Base-by-base conservation (phyloP, 2,113 vertebrate genomes). In the Pachypanchax playfairii region DNA sequence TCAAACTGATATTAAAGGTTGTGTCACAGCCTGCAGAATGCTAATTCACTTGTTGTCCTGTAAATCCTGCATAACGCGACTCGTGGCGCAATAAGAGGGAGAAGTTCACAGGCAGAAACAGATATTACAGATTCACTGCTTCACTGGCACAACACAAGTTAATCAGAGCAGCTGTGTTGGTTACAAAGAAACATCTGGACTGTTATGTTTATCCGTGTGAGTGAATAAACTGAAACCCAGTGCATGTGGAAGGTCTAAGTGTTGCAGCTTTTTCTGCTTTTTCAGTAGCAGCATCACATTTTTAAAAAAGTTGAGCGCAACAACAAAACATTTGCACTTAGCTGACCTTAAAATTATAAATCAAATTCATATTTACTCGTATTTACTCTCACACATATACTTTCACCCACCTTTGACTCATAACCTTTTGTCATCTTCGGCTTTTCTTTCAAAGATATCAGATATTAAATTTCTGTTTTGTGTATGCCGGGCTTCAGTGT, bases 61-160 rank as follows among this genome's bases (percentile, higher is more conserved):
- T 41, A 13, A 51, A 46, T 74, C 28, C 35, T 65, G 53, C 51
- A 49, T 79, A 62, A 73, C 49, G 10, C 18, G 35, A 56, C 14
- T 21, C 22, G 15, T n/a, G 33, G 36, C 44, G 43, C 41, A 57
- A 41, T 49, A 29, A 63, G 49, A 61, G 66, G 53, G 12, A 31
- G 60, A 81, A 66, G 60, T 56, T 82, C 67, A 53, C 33, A 2
- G 33, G 4, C 13, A 35, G 33, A 31, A 52, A 11, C 49, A 21
- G 39, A 49, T 41, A 36, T 31, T 31, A 31, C 7, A 1, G 11
- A 31, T 31, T 31, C 7, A 31, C 29, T 31, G 7, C 11, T 31
- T 6, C 7, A 31, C 29, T 31, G 7, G 7, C 29, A 31, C 29
- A 31, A 3, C 3, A 31, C 7, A 31, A 31, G 11, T 31, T 7